Conservation (phyloP, 1,140 invertebrate species). For the Acyrthosiphon pisum region DNA sequence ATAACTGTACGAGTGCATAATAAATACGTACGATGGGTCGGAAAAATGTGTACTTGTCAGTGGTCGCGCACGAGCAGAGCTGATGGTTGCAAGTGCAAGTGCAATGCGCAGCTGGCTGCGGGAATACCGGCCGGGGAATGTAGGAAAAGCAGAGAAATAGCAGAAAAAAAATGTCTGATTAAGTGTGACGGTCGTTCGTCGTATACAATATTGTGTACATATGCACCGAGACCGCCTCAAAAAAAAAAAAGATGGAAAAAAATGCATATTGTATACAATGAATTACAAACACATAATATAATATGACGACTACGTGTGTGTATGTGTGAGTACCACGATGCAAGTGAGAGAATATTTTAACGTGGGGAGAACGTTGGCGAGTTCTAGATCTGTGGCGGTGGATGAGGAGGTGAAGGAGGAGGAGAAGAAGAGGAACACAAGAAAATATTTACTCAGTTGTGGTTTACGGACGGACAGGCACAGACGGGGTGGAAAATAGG, state of each 20-base stretch:
- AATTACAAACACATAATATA: background rate
- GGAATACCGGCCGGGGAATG: background rate
- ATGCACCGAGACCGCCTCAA: background rate
- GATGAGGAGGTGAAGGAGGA: background rate
- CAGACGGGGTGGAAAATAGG: background rate
- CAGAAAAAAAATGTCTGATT: background rate
- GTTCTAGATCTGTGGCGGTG: background rate
- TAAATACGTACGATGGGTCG: background rate
- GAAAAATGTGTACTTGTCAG: background rate
- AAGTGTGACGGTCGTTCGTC: background rate
- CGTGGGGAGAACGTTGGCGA: background rate
- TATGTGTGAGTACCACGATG: background rate
- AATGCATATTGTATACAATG: background rate
- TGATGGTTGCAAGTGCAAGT: background rate
- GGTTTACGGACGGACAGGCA: background rate
- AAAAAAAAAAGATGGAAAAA: background rate
- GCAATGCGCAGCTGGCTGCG: background rate
- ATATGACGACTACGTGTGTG: background rate
- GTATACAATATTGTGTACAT: background rate
- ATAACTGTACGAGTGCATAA: background rate
- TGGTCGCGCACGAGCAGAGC: background rate
- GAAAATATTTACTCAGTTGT: constrained; percentile 54
- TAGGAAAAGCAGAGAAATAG: background rate
- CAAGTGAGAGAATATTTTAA: background rate
- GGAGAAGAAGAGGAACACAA: background rate